Evolutionary conservation across 2,797 vertebrate species (phyloP).

Genomic region (Sebastes nivosus): DNA sequence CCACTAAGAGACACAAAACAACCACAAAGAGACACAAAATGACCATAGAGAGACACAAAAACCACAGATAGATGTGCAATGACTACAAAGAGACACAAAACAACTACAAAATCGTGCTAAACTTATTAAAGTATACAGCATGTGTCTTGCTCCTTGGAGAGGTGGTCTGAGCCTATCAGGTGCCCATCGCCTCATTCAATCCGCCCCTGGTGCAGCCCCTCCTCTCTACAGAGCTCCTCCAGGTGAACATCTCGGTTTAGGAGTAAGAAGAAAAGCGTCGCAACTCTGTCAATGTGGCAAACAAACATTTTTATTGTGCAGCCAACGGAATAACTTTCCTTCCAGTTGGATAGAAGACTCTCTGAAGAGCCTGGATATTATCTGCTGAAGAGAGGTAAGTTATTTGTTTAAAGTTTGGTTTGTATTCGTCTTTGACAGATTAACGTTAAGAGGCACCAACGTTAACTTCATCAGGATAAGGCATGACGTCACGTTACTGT

Average conservation of each 20-base stretch:
- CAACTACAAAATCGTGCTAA: too few species aligned
- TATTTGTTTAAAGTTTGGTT: neutral
- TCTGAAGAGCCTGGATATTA: neutral
- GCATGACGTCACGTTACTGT: neutral
- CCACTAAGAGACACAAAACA: too few species aligned
- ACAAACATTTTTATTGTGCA: rapidly evolving
- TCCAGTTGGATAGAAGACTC: neutral
- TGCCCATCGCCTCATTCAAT: too few species aligned
- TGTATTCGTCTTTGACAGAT: neutral
- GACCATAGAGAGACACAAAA: too few species aligned
- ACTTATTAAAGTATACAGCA: too few species aligned
- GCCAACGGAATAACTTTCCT: neutral
- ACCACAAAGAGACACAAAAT: too few species aligned
- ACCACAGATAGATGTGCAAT: too few species aligned
- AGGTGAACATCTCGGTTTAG: neutral
- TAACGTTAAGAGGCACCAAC: neutral
- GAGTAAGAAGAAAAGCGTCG: neutral
- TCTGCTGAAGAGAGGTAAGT: neutral
- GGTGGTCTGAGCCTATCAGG: rapidly evolving
- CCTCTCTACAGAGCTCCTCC: neutral
- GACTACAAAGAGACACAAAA: too few species aligned
- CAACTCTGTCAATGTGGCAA: neutral
- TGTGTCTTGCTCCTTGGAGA: too few species aligned
- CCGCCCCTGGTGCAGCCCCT: too few species aligned
- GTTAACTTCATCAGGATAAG: neutral